Base-by-base conservation (phyloP, 2,888 invertebrate species). In the Plagodis dolabraria region DNA sequence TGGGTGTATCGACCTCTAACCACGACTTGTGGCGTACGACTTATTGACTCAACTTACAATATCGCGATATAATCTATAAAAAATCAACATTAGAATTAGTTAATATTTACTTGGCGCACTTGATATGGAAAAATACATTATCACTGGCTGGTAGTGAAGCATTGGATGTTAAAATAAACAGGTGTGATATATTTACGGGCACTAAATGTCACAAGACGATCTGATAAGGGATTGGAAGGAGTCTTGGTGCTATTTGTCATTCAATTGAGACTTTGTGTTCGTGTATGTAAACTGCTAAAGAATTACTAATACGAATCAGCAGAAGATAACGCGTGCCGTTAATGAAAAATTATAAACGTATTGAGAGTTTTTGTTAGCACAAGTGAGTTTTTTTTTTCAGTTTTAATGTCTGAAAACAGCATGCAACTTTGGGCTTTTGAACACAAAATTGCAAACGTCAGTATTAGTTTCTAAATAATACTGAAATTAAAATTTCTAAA, bases 91-190 rank as follows among this genome's bases (percentile, higher is more conserved):
- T 61, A 74, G 69, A 76, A 11, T 74, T 74, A 68, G 72, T 78
- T 75, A 68, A 74, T 90, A 79, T 91, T 90, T 84, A 76, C 83
- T 68, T 74, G 70, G 76, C 73, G 78, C 91, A 91, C 91, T 91
- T 91, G 89, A 91, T 90, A 90, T 79, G 82, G 78, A 82, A 83
- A 82, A 85, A 77, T 79, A 79, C 75, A 75, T 79, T 79, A 82
- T 79, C 77, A 75, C 77, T 38, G 57, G 72, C 66, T 71, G 62
- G 58, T 63, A 61, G 69, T 69, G 61, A 72, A 65, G 70, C 75
- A 76, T 70, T 77, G 77, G 77, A 76, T 59, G 59, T 59, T 50
- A 63, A 43, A 65, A 64, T 83, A 83, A 83, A 87, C 91, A 91
- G 90, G 91, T 91, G 85, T 77, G 83, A 68, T 69, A 60, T 63